A percentile compares a stretch with the other conserved stretches of the same genome.
These are phyloP conservation scores for Actinostola sp. DNA, from an alignment of 92 coral and sea anemone genomes.

Conservation along the genomic window DNA sequence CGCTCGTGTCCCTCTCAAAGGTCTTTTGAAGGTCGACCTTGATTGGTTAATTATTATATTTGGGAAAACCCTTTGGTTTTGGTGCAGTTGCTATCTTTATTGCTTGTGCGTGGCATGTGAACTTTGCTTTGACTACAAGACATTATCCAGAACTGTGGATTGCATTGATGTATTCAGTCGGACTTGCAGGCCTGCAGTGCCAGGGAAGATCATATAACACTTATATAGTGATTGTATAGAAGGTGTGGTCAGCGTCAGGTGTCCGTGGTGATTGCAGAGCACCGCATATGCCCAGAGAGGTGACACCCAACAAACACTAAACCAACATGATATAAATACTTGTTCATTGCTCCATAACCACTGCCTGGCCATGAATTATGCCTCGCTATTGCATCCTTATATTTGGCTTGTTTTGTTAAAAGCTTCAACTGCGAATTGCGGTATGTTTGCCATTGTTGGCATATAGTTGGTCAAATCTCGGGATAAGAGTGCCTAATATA, in stretches of 20 bases:
- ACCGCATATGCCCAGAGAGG: constrained; percentile 28
- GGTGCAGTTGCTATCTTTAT: constrained; percentile 38
- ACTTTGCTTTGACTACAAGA: constrained; percentile 25
- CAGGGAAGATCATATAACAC: neutral
- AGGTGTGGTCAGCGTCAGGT: constrained; percentile 10
- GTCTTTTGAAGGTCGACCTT: constrained; percentile 20
- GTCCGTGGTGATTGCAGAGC: constrained; percentile 9
- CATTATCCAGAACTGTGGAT: constrained; percentile 18
- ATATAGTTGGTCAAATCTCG: too few relatives aligned
- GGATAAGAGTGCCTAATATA: too few relatives aligned
- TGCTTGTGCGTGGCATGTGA: constrained; percentile 19
- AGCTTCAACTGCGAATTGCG: neutral
- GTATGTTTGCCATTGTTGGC: neutral
- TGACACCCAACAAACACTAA: constrained; percentile 33
- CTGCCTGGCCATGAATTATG: neutral
- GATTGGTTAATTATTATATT: constrained; percentile 33
- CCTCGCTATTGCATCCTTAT: neutral
- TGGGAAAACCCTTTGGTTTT: constrained; percentile 22
- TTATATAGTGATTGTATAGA: neutral
- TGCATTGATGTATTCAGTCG: constrained; percentile 14
- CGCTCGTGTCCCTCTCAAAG: constrained; percentile 19
- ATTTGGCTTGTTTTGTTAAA: neutral
- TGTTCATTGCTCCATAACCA: constrained; percentile 2
- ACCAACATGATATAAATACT: neutral
- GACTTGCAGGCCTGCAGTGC: neutral